These are phyloP conservation scores for Tenthredo distinguenda DNA, from an alignment of 2,888 invertebrate species.

Conservation along the genomic window DNA sequence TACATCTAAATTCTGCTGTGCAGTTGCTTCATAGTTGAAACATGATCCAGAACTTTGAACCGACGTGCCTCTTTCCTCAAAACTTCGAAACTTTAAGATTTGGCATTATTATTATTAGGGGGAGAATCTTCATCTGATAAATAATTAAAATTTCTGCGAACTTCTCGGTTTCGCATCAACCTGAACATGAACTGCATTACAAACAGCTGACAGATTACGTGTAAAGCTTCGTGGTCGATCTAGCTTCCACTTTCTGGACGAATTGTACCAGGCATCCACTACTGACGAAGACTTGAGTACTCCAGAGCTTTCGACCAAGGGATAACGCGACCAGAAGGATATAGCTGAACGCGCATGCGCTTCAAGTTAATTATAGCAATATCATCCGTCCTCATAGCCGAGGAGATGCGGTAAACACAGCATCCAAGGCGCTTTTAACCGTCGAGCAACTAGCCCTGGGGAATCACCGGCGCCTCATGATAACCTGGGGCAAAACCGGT, in stretches of 20 bases:
- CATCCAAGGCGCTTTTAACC: not conserved
- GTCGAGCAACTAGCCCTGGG: not conserved
- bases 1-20: not conserved
- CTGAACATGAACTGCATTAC: constrained; percentile 8
- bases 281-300: constrained; percentile 27
- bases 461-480: not conserved
- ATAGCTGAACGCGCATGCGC: constrained; percentile 7
- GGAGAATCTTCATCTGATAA: not conserved
- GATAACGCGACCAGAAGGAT: constrained; percentile 31
- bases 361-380: constrained; percentile 36
- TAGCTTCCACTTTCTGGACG: not conserved
- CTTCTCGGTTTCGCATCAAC: not conserved
- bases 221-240: not conserved
- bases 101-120: not conserved
- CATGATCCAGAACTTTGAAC: constrained; percentile 4
- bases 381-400: constrained; percentile 15
- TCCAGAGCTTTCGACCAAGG: constrained; percentile 1
- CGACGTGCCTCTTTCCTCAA: not conserved
- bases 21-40: not conserved
- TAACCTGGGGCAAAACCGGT: not conserved
- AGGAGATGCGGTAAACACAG: constrained; percentile 17
- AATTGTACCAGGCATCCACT: not conserved
- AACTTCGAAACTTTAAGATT: not conserved
- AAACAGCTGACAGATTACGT: not conserved
- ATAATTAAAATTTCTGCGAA: not conserved